phyloP scores from a whole-genome alignment of 1,140 invertebrate species.

The Cataglyphis hispanica region DNA sequence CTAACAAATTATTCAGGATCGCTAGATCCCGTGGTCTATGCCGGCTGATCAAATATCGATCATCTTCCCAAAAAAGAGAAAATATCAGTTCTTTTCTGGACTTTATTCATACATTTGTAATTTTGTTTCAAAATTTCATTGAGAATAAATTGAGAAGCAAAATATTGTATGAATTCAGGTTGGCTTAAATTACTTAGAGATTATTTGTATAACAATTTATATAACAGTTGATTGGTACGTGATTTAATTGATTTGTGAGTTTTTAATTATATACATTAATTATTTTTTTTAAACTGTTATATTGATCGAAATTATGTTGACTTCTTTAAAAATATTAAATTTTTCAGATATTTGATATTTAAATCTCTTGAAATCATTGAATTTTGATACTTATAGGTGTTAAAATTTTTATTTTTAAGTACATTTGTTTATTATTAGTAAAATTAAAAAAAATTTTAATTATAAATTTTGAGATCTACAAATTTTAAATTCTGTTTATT shows the following conservation, averaged over 20 bases:
- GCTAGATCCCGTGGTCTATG: conserved; percentile 80
- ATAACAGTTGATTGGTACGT: background rate
- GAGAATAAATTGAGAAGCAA: background rate
- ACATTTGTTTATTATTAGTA: background rate
- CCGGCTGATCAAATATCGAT: conserved; percentile 74
- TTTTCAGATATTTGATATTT: conserved; percentile 3
- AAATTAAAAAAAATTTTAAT: background rate
- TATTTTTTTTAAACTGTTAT: background rate
- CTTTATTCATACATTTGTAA: conserved; percentile 8
- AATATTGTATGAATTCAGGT: background rate
- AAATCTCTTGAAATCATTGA: background rate
- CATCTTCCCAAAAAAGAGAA: conserved; percentile 35
- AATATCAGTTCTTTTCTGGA: conserved; percentile 4
- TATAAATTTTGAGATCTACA: background rate
- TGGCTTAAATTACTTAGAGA: background rate
- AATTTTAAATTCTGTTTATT: background rate
- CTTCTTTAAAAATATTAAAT: background rate
- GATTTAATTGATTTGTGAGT: background rate
- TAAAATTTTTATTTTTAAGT: too few relatives aligned
- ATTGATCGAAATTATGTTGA: background rate
- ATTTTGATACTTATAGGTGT: background rate
- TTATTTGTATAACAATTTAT: conserved; percentile 8
- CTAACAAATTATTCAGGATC: conserved; percentile 81
- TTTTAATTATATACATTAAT: background rate
- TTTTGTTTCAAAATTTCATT: conserved; percentile 19